Conservation (phyloP, 2,113 vertebrate genomes). For the Grammomys surdaster region DNA sequence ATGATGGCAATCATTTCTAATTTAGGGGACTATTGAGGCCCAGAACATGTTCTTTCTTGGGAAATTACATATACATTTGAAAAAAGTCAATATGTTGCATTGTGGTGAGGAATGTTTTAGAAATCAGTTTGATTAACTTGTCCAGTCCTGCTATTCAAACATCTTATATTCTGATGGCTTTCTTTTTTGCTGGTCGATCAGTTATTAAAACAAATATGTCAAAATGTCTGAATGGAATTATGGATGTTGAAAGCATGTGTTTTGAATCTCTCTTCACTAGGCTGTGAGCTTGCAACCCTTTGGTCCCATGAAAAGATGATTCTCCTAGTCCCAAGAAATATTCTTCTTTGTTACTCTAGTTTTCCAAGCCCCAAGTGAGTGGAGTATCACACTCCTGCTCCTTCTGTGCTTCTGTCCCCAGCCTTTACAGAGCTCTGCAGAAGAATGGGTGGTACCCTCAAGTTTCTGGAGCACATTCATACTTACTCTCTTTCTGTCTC, state of each 20-base stretch:
- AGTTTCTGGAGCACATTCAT: not conserved
- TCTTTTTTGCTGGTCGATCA: not conserved
- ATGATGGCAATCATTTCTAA: not conserved
- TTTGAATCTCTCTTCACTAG: not conserved
- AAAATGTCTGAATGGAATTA: not conserved
- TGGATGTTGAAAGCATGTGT: not conserved
- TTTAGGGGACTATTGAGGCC: not conserved
- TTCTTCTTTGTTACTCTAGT: not conserved
- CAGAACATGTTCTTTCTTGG: not conserved
- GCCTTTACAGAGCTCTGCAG: not conserved
- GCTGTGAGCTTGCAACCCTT: rapidly evolving
- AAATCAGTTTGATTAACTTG: not conserved
- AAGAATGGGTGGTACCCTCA: not conserved
- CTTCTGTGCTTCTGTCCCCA: not conserved
- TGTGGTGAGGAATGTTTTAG: no score
- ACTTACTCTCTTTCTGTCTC: no score
- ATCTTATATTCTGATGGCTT: not conserved
- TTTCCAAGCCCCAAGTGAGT: not conserved
- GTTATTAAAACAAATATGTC: not conserved
- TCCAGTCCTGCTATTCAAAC: not conserved
- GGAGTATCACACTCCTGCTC: not conserved
- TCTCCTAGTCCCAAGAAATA: no score
- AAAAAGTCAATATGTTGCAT: not conserved
- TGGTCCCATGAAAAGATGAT: not conserved
- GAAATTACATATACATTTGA: not conserved